Base-by-base conservation (phyloP, 2,797 vertebrate species). In the Australoheros facetus region DNA sequence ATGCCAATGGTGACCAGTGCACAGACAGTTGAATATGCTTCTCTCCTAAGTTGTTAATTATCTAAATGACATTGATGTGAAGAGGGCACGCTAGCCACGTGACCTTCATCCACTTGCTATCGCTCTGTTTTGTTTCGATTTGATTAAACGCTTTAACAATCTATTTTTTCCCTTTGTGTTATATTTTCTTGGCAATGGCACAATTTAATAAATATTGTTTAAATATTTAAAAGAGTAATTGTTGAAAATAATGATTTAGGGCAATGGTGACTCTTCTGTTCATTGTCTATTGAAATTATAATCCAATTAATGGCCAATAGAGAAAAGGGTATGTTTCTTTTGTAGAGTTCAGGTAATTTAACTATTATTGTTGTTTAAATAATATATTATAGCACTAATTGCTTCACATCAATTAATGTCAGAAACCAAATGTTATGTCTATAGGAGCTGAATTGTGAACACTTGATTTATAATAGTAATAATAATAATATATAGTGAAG, bases 31-130 rank as follows among this genome's bases (percentile, higher is more conserved):
- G 93, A 96, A 96, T 95, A 94, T 95, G 95, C 94, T 95, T 91
- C 92, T 88, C 92, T 91, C 91, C 92, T 88, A 92, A 95, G 91
- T 94, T 95, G 95, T 95, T 95, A 95, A 95, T 95, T 93, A 92
- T 92, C 89, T 77, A 86, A 86, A 88, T 88, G 92, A 95, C 95
- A 94, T 81, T 91, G 94, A 95, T 94, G 94, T 93, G 90, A 90
- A 94, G 92, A 91, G 93, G 93, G 59, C 91, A 88, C 83, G 88
- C 84, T 78, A 86, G 89, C 89, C 92, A 88, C 64, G 84, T 91
- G 92, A 93, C 94, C 91, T 87, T 77, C 56, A 74, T 87, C 91
- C 84, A 91, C 90, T 90, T 80, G 89, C 89, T 88, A 88, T 72
- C 96, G 78, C 87, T 85, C 62, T 90, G 82, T 93, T 92, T 85